Base-by-base conservation (phyloP, 2,113 vertebrate species). In the Monopterus albus region DNA sequence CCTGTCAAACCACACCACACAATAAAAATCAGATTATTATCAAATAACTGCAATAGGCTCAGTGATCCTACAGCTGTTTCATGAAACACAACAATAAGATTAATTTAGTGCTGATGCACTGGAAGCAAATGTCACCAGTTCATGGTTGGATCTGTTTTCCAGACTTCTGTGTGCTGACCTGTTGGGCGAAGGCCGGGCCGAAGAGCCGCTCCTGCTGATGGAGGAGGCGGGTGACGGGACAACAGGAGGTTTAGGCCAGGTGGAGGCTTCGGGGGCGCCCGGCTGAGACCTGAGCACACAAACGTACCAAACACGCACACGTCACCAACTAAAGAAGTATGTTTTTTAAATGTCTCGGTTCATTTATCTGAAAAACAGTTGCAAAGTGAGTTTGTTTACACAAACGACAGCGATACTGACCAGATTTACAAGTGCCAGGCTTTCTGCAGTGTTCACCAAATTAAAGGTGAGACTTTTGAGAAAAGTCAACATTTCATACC, bases 161-260 rank as follows among this genome's bases (percentile, higher is more conserved):
- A 2, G 38, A 14, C 0, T 17, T 15, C 6, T 35, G 45, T 20
- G 10, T 7, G 9, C 21, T 26, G 6, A 86, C 84, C 82, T 89
- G 77, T 1, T 29, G 42, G 76, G 43, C 1, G 75, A 28, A 18
- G 49, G 29, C 23, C 52, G 39, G 56, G 51, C 50, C 0, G 78
- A 82, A 7, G 87, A 87, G 80, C 81, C 92, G 6, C 83, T 91
- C 84, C 95, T 91, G 31, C 88, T 91, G 0, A 93, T 76, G 1
- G 78, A 81, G 2, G 78, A 84, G 7, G 4, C n/a, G n/a, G 69
- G 23, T 0, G 52, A 47, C 10, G 79, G 36, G 2, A 93, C 93
- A 3, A 93, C 38, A 1, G 92, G 92, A 82, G 93, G 95, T 75
- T 96, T 98, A 26, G 78, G 65, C 79, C 94, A 89, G 28, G 45